A percentile compares a stretch with the other conserved stretches of the same genome.
Evolutionary conservation across 1,140 invertebrate genomes (phyloP).

Genomic region (Drosophila sp.): DNA sequence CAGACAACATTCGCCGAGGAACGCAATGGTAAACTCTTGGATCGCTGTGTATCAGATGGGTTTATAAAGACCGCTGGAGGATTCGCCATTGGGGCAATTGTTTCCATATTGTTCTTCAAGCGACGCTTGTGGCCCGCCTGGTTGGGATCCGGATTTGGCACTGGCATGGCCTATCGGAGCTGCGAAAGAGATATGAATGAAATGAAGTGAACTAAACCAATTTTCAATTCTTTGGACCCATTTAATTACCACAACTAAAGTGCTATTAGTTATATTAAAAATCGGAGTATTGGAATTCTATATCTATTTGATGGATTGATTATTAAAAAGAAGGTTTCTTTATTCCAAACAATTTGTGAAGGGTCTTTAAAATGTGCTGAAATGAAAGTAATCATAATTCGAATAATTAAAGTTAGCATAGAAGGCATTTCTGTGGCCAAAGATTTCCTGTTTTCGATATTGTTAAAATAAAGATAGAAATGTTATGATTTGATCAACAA

Average conservation of each 20-base stretch:
- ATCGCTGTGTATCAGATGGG: slow-evolving; percentile 86
- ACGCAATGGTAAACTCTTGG: slow-evolving; percentile 85
- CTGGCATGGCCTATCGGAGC: slow-evolving; percentile 90
- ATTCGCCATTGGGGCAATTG: slow-evolving; percentile 86
- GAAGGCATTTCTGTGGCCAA: too few species aligned
- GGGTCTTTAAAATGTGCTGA: too few species aligned
- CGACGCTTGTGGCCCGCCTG: slow-evolving; percentile 89
- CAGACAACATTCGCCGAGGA: slow-evolving; percentile 81
- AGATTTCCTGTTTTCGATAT: too few species aligned
- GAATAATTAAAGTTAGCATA: too few species aligned
- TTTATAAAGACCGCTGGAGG: slow-evolving; percentile 88
- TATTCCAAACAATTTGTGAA: too few species aligned
- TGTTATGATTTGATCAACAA: neutral
- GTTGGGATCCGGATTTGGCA: slow-evolving; percentile 88
- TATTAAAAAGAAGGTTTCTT: too few species aligned
- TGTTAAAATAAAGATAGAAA: too few species aligned
- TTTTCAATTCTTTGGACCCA: neutral
- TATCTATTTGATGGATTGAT: too few species aligned
- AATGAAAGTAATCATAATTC: too few species aligned
- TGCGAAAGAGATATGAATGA: slow-evolving; percentile 88
- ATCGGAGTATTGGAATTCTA: too few species aligned
- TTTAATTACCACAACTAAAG: too few species aligned
- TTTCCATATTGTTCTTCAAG: slow-evolving; percentile 88
- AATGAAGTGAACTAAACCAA: slow-evolving; percentile 14
- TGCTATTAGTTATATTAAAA: too few species aligned